These are phyloP conservation scores for Andrena camellia DNA, from an alignment of 2,888 invertebrate genomes.

Conservation along the genomic window DNA sequence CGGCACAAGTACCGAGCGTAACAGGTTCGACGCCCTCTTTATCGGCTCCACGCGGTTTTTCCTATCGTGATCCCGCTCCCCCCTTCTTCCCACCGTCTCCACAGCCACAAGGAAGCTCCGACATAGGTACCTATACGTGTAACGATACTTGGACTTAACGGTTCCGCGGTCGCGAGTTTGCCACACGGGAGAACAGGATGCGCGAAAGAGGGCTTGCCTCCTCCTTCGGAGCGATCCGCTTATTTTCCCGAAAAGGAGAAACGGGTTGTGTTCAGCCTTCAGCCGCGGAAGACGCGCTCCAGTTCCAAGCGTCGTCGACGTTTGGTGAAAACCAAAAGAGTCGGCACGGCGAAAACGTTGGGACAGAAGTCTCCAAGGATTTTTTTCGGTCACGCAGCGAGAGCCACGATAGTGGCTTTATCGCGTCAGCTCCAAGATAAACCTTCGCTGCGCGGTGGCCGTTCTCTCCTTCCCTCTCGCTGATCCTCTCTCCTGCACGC, in stretches of 20 bases:
- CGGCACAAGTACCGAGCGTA: not conserved
- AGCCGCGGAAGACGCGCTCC: not conserved
- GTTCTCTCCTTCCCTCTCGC: slow-evolving; percentile 7
- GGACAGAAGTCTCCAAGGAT: slow-evolving; percentile 20
- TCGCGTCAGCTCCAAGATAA: slow-evolving; percentile 62
- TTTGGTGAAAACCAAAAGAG: too few species aligned
- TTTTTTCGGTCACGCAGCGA: slow-evolving; percentile 30
- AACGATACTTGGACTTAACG: slow-evolving; percentile 74
- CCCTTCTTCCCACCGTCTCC: not conserved
- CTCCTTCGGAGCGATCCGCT: not conserved
- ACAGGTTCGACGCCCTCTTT: slow-evolving; percentile 50
- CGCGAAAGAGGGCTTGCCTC: slow-evolving; percentile 14
- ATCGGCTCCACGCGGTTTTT: slow-evolving; percentile 19
- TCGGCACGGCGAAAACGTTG: not conserved
- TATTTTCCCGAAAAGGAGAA: slow-evolving; percentile 37
- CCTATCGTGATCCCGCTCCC: slow-evolving; percentile 19
- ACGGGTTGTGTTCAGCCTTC: slow-evolving; percentile 4
- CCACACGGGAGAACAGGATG: slow-evolving; percentile 56
- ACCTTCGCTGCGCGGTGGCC: slow-evolving; percentile 36
- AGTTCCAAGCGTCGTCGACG: not conserved
- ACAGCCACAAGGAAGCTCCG: slow-evolving; percentile 28
- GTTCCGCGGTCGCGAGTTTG: slow-evolving; percentile 74
- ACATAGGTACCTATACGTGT: slow-evolving; percentile 31
- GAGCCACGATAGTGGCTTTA: slow-evolving; percentile 65
- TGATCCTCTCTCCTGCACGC: slow-evolving; percentile 42